Base-by-base conservation (phyloP, 2,888 invertebrate species). In the Drosophila mettleri region DNA sequence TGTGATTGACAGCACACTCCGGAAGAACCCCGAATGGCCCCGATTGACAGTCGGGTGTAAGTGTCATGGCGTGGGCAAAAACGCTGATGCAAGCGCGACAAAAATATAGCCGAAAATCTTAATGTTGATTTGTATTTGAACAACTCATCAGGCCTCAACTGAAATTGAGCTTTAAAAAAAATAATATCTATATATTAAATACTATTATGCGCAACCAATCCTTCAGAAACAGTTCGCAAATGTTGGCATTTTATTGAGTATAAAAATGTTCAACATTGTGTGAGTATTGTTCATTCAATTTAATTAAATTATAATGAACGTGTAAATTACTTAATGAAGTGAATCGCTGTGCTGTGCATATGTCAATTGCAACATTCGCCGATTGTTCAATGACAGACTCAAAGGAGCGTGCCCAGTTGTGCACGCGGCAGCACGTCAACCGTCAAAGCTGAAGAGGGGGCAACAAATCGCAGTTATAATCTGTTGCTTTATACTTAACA, bases 271-370 rank as follows among this genome's bases (percentile, higher is more conserved):
- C 27, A 24, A 12, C 2, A 2, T 18, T 46, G 33, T 46, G 20
- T 43, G 24, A 45, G 48, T 18, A 14, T 38, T 69, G 74, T 68
- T 61, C 68, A 80, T 51, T 73, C 61, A 60, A 63, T 69, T 76
- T 78, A 84, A 86, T 84, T 80, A 67, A 80, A 71, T 78, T 84
- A 70, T 64, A 74, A 76, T 70, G 67, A 52, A 54, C 64, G 63
- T 74, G 76, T 83, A 83, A 86, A 86, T 86, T 83, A 86, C 59
- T 69, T 75, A 82, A 83, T 83, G 78, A 86, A 86, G 82, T 76
- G 86, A 62, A 80, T 69, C 67, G 69, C 54, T 69, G 9, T 12
- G 33, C 29, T 51, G 66, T 66, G 46, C 74, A 74, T 58, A 54
- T 71, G 76, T 76, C 74, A 76, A 38, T 66, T 69, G 65, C 80